Base-by-base conservation (phyloP, 2,113 vertebrate genomes). In the Calyptomena viridis region DNA sequence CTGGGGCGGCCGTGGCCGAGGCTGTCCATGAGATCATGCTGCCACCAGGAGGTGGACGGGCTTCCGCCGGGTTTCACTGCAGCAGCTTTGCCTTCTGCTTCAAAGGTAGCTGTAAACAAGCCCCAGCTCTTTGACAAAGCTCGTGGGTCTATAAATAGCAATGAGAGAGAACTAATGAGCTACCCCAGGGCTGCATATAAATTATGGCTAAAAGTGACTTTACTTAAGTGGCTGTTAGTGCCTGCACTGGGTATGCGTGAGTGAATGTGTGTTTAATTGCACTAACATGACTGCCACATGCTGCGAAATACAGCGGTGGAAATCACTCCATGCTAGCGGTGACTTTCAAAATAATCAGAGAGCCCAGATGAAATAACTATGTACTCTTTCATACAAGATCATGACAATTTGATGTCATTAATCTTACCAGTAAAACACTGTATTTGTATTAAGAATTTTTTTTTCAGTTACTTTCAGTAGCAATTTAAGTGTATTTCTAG, bases 1-100 rank as follows among this genome's bases (percentile, higher is more conserved):
- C 15, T 47, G 21, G 4, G 20, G 49, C 8, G 27, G n/a, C 27
- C 14, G 20, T 21, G 68, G 14, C 35, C 68, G 8, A 44, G 30
- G 39, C 11, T 50, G 28, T 79, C 62, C 11, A 1, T 18, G 94
- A 27, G 90, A 8, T 5, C 10, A 3, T 79, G 89, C 94, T 96
- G 97, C 97, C 96, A 16, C 78, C 95, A 37, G 63, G 22, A 95
- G 92, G 96, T 55, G 23, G 72, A 10, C 56, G 0, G 66, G 5
- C 0, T 35, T n/a, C 30, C 72, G 37, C 71, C 4, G 33, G 11
- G 14, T 39, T 33, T 37, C n/a, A 2, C 75, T 25, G 20, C 84
- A 1, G 55, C 21, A 8, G 9, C 53, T 2, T 12, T 12, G 10
- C 56, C 62, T 9, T 2, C 86, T 13, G 39, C 59, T 59, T 9